Evolutionary conservation across 2,888 invertebrate genomes (phyloP).

Genomic region (Xestia ashworthii): DNA sequence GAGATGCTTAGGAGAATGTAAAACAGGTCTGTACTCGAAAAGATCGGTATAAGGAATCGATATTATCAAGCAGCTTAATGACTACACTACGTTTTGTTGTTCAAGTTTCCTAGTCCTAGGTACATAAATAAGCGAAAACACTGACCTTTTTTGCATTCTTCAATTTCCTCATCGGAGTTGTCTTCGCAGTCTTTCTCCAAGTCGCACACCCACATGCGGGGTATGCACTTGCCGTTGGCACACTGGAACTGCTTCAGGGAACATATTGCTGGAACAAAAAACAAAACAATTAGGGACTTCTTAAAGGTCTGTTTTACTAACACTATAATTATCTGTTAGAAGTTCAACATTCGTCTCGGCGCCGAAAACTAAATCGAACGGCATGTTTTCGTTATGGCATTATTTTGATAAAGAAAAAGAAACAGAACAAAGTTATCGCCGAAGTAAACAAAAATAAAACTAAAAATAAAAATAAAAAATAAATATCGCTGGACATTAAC

Average conservation of each 20-base stretch:
- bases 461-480: too few species aligned
- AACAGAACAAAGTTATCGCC: too few species aligned
- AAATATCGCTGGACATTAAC: too few species aligned
- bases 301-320: neutral
- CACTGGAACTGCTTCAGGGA: slow-evolving; percentile 94
- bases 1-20: neutral
- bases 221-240: slow-evolving; percentile 94
- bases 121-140: neutral
- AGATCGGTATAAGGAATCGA: too few species aligned
- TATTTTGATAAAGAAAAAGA: too few species aligned
- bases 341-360: neutral
- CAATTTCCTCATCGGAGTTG: slow-evolving; percentile 94
- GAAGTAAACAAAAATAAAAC: too few species aligned
- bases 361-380: neutral
- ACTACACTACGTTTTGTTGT: neutral
- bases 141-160: slow-evolving; percentile 92
- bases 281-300: neutral
- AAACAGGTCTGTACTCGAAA: neutral
- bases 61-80: neutral
- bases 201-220: slow-evolving; percentile 94
- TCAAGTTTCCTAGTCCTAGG: too few species aligned
- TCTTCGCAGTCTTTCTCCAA: slow-evolving; percentile 95
- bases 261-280: slow-evolving; percentile 88
- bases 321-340: neutral
- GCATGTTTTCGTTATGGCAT: neutral